Conservation (phyloP, 2,888 invertebrate genomes). For the Sesamia inferens region DNA sequence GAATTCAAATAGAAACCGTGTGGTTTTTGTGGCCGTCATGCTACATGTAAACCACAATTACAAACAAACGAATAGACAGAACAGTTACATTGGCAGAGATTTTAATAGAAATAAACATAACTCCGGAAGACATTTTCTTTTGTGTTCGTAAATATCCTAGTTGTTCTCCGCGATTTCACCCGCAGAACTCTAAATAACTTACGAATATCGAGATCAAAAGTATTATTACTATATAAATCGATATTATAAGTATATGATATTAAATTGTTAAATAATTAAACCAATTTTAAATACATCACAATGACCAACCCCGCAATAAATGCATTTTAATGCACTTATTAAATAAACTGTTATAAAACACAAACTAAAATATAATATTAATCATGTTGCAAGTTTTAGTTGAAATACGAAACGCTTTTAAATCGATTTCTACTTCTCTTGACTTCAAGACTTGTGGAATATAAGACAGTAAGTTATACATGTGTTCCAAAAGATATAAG, state of each 20-base stretch:
- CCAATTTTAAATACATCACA: no score
- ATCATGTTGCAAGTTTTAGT: not conserved
- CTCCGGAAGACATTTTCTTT: not conserved
- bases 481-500: not conserved
- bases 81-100: not conserved
- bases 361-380: no score
- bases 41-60: slow-evolving; percentile 6
- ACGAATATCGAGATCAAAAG: no score
- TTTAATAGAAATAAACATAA: not conserved
- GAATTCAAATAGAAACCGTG: slow-evolving; percentile 26
- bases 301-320: no score
- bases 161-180: not conserved
- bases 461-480: not conserved
- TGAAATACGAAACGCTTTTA: not conserved
- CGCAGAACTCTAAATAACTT: no score
- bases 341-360: no score
- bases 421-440: not conserved
- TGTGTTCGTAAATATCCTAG: not conserved
- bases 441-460: not conserved
- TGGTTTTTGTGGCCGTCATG: slow-evolving; percentile 12
- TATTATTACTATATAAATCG: no score
- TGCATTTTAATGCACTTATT: no score
- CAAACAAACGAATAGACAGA: not conserved
- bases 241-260: no score
- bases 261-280: no score